These are phyloP conservation scores for Mesembrinibis cayennensis DNA, from an alignment of 2,113 vertebrate genomes.

Conservation along the genomic window DNA sequence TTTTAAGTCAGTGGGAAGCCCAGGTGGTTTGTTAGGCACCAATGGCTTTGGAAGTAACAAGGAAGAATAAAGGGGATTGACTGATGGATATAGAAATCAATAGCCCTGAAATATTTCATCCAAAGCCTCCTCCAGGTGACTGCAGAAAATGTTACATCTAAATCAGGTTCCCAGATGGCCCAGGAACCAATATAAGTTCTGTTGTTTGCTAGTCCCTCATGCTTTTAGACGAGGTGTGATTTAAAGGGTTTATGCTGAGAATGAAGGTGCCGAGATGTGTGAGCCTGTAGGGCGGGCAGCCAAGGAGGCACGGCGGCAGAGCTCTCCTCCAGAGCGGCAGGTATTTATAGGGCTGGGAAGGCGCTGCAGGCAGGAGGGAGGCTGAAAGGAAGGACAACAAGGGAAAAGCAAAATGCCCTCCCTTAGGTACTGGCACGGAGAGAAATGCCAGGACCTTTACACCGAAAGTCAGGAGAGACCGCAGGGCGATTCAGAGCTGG, in stretches of 20 bases:
- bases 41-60: background rate
- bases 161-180: constrained; percentile 30
- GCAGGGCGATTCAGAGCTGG: background rate
- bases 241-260: background rate
- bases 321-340: background rate
- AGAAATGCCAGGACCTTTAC: accelerated
- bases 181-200: background rate
- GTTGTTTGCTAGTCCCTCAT: background rate
- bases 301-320: background rate
- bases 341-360: background rate
- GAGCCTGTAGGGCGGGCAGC: background rate
- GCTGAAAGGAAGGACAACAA: background rate
- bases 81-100: constrained; percentile 1
- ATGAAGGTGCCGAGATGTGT: background rate
- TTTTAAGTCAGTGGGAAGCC: background rate
- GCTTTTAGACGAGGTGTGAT: background rate
- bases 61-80: background rate
- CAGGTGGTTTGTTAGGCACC: background rate
- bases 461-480: accelerated
- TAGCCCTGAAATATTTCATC: constrained; percentile 33
- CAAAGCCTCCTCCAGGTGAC: constrained; percentile 38
- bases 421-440: background rate
- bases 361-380: background rate
- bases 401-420: background rate
- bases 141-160: constrained; percentile 27